These are phyloP conservation scores for Aix galericulata DNA, from an alignment of 2,113 vertebrate species.

Conservation along the genomic window DNA sequence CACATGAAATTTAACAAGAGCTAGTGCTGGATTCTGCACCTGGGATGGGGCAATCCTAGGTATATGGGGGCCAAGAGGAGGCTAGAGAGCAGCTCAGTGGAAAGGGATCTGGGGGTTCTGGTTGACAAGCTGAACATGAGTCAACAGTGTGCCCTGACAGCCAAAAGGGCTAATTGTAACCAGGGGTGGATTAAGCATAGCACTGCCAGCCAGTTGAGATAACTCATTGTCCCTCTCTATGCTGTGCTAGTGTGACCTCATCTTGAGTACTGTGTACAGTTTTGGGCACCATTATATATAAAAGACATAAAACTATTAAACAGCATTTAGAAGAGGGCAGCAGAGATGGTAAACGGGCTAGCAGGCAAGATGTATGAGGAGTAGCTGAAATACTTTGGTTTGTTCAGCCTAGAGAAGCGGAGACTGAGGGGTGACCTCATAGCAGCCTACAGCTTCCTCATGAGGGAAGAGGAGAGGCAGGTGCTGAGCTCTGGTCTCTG, in stretches of 20 bases:
- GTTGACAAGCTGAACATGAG: no score
- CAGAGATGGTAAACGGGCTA: no score
- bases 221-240: not conserved
- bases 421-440: not conserved
- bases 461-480: not conserved
- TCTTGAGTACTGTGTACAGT: not conserved
- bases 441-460: not conserved
- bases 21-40: no score
- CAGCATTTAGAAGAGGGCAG: not conserved
- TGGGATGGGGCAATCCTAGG: no score
- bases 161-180: not conserved
- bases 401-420: not conserved
- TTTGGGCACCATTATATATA: not conserved
- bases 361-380: not conserved
- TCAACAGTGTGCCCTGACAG: not conserved
- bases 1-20: no score
- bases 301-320: not conserved
- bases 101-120: no score
- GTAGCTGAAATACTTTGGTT: not conserved
- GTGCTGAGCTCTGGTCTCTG: not conserved
- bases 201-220: not conserved
- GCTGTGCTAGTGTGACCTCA: not conserved
- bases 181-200: not conserved
- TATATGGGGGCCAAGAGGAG: no score
- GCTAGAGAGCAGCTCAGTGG: no score